Evolutionary conservation across 2,888 invertebrate species (phyloP).

Genomic region (Melieria picta): DNA sequence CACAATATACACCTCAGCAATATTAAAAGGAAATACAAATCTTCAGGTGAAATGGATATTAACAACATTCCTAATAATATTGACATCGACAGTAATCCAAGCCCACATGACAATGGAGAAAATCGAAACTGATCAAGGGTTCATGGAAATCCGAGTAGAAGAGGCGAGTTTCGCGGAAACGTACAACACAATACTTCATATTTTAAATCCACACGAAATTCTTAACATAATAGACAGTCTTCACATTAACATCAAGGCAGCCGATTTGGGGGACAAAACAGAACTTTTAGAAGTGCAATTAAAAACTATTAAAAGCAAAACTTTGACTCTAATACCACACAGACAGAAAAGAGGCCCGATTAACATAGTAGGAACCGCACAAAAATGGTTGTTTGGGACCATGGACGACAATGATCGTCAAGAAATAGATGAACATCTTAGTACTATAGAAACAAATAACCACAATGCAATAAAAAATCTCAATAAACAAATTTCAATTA

Average conservation of each 20-base stretch:
- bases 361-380: not conserved
- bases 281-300: not conserved
- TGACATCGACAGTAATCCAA: not conserved
- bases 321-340: not conserved
- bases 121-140: constrained; percentile 1
- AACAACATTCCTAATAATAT: not conserved
- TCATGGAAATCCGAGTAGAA: not conserved
- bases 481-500: no score
- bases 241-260: not conserved
- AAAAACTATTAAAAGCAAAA: not conserved
- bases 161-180: not conserved
- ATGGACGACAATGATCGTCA: constrained; percentile 12
- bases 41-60: not conserved
- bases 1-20: not conserved
- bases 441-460: not conserved
- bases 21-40: not conserved
- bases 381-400: constrained; percentile 6
- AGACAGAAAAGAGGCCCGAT: constrained; percentile 6
- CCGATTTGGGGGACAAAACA: not conserved
- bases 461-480: not conserved
- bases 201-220: not conserved
- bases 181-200: constrained; percentile 5
- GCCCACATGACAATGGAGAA: constrained; percentile 8
- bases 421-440: not conserved
- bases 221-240: not conserved